phyloP scores from a whole-genome alignment of 2,797 vertebrate genomes.

The Notolepis coatsorum region DNA sequence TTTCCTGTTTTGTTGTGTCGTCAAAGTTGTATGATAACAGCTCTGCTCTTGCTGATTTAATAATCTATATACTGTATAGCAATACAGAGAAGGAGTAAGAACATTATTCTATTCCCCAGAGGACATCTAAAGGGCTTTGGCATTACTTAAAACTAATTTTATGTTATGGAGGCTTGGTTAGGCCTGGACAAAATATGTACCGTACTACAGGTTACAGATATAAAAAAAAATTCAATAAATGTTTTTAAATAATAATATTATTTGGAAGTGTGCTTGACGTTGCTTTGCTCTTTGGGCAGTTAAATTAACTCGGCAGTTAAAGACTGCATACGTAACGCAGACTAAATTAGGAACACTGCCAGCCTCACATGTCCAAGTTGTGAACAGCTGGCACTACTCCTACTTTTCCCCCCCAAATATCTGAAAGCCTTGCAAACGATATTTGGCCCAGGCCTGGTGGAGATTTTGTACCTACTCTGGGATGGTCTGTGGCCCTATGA shows the following conservation, averaged over 20 bases:
- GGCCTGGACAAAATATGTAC: neutral
- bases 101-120: constrained; percentile 19
- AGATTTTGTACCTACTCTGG: neutral
- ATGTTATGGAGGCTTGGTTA: neutral
- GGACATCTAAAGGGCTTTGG: constrained; percentile 18
- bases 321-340: neutral
- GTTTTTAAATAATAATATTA: too few species aligned
- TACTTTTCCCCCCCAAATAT: too few species aligned
- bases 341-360: neutral
- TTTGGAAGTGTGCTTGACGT: neutral
- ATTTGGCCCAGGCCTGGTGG: neutral
- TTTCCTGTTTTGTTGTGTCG: constrained; percentile 44
- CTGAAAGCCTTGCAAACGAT: constrained; percentile 12
- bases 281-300: constrained; percentile 15
- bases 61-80: constrained; percentile 28
- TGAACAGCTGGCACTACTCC: too few species aligned
- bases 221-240: neutral
- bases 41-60: constrained; percentile 28
- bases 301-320: neutral
- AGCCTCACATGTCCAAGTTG: too few species aligned
- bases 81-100: constrained; percentile 20
- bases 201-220: neutral
- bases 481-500: constrained; percentile 14
- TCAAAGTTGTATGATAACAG: constrained; percentile 44
- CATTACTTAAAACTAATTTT: constrained; percentile 17